Percentiles rank a stretch among this genome's conserved stretches.
These are phyloP conservation scores for Cephalopachus bancanus DNA, from an alignment of 2,797 vertebrate genomes.

Conservation along the genomic window DNA sequence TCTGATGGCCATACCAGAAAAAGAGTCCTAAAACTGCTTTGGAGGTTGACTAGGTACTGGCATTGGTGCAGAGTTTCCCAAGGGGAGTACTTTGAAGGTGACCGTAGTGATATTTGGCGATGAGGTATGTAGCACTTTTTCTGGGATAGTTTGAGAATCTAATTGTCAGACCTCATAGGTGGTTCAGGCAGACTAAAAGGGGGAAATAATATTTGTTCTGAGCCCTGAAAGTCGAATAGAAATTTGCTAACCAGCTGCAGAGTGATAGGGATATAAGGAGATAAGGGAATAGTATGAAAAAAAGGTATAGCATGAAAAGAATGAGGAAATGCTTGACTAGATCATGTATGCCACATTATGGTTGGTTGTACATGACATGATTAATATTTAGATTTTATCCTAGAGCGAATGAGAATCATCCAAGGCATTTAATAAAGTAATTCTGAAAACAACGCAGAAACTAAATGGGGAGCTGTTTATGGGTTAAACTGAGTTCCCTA, in stretches of 20 bases:
- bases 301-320: neutral
- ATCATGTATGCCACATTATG: neutral
- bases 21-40: too few species aligned
- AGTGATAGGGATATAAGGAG: neutral
- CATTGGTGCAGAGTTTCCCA: too few species aligned
- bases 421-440: slow-evolving; percentile 6
- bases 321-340: neutral
- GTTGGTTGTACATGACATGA: neutral
- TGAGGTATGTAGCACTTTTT: too few species aligned
- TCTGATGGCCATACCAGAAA: too few species aligned
- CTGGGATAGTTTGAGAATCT: too few species aligned
- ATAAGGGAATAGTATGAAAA: neutral
- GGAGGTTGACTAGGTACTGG: too few species aligned
- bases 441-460: neutral
- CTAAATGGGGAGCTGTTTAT: neutral
- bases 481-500: neutral
- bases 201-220: neutral
- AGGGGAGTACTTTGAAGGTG: too few species aligned
- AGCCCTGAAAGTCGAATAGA: neutral
- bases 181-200: slow-evolving; percentile 21
- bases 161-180: neutral
- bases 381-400: slow-evolving; percentile 26
- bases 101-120: too few species aligned
- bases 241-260: neutral
- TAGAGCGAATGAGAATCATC: neutral